phyloP scores from a whole-genome alignment of 2,113 vertebrate genomes.

The Fukomys damarensis region DNA sequence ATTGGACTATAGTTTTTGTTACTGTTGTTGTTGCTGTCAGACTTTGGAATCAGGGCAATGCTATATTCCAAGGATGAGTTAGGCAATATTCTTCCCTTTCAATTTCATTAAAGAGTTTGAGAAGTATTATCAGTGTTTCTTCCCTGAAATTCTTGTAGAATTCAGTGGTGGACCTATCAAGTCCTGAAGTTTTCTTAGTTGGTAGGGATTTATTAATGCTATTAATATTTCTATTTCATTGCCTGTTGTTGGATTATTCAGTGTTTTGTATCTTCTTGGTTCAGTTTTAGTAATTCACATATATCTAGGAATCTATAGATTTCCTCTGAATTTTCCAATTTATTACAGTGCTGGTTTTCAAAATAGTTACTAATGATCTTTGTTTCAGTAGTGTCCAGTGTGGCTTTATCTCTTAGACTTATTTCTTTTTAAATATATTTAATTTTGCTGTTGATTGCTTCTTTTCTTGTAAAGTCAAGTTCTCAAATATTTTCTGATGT shows the following conservation, averaged over 20 bases:
- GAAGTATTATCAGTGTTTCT: neutral
- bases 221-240: neutral
- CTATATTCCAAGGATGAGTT: neutral
- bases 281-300: neutral
- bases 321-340: neutral
- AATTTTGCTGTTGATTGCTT: neutral
- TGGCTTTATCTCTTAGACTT: neutral
- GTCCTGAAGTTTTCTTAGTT: neutral
- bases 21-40: neutral
- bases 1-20: neutral
- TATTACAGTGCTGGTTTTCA: neutral
- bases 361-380: neutral
- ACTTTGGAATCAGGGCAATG: neutral
- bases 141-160: neutral
- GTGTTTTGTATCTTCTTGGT: neutral
- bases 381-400: neutral
- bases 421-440: neutral
- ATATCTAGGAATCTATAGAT: neutral
- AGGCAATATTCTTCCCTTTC: neutral
- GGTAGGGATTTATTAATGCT: neutral
- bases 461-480: neutral
- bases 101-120: neutral
- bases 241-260: neutral
- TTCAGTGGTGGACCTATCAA: neutral
- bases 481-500: neutral